phyloP scores from a whole-genome alignment of 2,888 invertebrate species.

The Cataglyphis altisquamis region DNA sequence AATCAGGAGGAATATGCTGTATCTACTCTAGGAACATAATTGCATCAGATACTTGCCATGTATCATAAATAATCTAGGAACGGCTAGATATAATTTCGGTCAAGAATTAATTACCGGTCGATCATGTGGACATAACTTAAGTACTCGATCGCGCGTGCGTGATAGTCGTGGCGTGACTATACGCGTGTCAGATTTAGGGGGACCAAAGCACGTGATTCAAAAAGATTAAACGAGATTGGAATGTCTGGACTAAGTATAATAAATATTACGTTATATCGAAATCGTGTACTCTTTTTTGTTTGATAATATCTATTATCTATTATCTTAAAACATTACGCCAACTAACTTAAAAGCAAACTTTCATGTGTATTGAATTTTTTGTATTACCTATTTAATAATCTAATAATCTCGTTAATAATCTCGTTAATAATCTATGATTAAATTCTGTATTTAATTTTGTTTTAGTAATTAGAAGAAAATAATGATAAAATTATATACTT shows the following conservation, averaged over 20 bases:
- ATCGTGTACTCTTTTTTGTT: neutral
- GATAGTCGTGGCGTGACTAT: constrained; percentile 35
- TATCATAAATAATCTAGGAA: constrained; percentile 35
- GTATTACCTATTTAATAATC: neutral
- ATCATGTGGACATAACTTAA: constrained; percentile 44
- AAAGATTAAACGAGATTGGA: constrained; percentile 5
- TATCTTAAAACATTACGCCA: neutral
- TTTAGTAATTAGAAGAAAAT: neutral
- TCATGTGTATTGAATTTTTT: neutral
- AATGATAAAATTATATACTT: neutral
- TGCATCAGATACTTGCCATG: constrained; percentile 35
- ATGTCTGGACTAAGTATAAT: neutral
- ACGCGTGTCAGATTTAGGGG: constrained; percentile 37
- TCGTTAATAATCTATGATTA: neutral
- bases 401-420: no score
- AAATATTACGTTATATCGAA: neutral
- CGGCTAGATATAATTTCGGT: constrained; percentile 38
- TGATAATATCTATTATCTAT: neutral
- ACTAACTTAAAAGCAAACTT: neutral
- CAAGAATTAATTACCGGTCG: constrained; percentile 48
- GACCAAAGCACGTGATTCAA: constrained; percentile 11
- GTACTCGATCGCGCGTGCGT: constrained; percentile 35
- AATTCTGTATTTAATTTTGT: neutral
- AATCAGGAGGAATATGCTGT: neutral
- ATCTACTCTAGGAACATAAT: constrained; percentile 24